Conservation (phyloP, 2,113 vertebrate genomes). For the Sinocyclocheilus grahami region DNA sequence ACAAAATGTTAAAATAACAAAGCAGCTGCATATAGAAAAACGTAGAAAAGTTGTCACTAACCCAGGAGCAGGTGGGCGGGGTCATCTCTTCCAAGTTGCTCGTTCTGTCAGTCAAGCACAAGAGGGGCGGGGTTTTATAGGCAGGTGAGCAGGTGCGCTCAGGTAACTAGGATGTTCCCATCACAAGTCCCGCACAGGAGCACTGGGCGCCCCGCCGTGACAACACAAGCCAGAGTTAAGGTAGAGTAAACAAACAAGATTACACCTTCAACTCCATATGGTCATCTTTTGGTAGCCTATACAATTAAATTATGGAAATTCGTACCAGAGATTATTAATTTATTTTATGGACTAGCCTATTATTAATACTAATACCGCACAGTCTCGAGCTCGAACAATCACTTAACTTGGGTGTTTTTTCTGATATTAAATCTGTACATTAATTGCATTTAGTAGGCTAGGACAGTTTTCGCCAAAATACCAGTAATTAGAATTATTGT, state of each 20-base stretch:
- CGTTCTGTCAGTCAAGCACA: not conserved
- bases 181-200: conserved; percentile 31
- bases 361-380: not conserved
- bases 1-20: not conserved
- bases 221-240: conserved; percentile 6
- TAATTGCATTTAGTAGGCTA: not conserved
- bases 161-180: conserved; percentile 22
- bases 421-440: not conserved
- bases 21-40: not conserved
- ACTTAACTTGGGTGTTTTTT: not conserved
- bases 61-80: not conserved
- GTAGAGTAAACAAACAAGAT: conserved; percentile 28
- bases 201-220: conserved; percentile 8
- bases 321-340: not conserved
- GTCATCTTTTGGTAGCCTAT: not conserved
- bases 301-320: not conserved
- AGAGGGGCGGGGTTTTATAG: not conserved
- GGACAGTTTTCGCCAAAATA: not conserved
- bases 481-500: not conserved
- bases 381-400: not conserved
- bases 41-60: not conserved
- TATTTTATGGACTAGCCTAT: not conserved
- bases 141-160: conserved; percentile 33
- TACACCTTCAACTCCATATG: not conserved
- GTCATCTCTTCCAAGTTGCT: not conserved